A percentile compares a stretch with the other conserved stretches of the same genome.
These are phyloP conservation scores for Pycnonotus jocosus DNA, from an alignment of 2,113 vertebrate genomes.

Conservation along the genomic window DNA sequence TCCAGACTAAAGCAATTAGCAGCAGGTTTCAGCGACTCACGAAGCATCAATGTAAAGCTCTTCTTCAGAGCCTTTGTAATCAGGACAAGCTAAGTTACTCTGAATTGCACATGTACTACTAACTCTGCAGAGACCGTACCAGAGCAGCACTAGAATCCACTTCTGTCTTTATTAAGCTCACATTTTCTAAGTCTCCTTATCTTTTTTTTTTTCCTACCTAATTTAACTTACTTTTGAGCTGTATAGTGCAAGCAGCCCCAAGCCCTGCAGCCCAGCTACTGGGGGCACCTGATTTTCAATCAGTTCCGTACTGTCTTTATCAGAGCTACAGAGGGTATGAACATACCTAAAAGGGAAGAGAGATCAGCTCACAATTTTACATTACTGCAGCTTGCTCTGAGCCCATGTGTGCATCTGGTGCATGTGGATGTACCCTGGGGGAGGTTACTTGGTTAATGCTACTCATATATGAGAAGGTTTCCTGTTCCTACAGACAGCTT, in stretches of 20 bases:
- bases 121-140: not conserved
- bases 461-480: not conserved
- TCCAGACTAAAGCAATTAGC: not conserved
- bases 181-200: not conserved
- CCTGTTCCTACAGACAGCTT: not conserved
- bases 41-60: not conserved
- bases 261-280: not conserved
- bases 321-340: not conserved
- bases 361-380: not conserved
- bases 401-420: not conserved
- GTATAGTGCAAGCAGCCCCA: not conserved
- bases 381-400: not conserved
- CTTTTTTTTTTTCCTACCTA: not conserved
- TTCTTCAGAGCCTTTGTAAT: not conserved
- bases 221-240: not conserved
- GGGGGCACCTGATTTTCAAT: not conserved
- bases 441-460: not conserved
- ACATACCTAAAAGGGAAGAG: not conserved
- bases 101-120: not conserved
- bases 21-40: not conserved
- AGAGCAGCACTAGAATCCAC: not conserved
- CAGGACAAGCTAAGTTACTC: not conserved
- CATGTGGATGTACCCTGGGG: not conserved
- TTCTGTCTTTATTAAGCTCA: not conserved
- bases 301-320: not conserved